Evolutionary conservation across 1,140 invertebrate species (phyloP).

Genomic region (Macrocentrus cingulum): DNA sequence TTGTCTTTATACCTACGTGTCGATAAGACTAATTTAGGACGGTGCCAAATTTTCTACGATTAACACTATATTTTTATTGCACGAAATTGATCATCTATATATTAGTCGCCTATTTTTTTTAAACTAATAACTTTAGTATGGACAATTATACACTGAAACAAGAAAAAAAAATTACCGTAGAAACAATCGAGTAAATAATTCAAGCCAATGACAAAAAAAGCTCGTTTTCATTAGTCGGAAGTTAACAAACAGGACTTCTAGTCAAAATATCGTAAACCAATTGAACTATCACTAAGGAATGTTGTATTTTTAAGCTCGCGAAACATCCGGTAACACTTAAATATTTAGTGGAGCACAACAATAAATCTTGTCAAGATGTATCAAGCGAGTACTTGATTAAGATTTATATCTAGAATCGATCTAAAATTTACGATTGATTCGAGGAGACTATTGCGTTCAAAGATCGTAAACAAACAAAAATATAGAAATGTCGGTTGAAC

Average conservation of each 20-base stretch:
- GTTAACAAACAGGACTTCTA: background rate
- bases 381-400: background rate
- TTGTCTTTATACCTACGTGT: constrained; percentile 1
- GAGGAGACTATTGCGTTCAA: background rate
- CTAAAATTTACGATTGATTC: background rate
- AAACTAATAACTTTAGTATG: background rate
- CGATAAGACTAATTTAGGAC: constrained; percentile 8
- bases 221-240: background rate
- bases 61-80: constrained; percentile 27
- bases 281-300: background rate
- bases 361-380: background rate
- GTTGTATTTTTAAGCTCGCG: background rate
- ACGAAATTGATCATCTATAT: constrained; percentile 20
- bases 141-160: too few species aligned
- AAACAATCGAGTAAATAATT: too few species aligned
- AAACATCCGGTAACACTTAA: background rate
- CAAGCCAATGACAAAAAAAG: too few species aligned
- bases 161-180: too few species aligned
- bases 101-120: background rate
- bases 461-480: constrained; percentile 13
- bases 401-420: too few species aligned
- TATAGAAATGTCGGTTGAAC: background rate
- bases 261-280: background rate
- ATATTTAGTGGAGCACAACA: background rate
- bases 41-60: constrained; percentile 42